Base-by-base conservation (phyloP, 2,888 invertebrate species). In the Scaptomyza tumidula region DNA sequence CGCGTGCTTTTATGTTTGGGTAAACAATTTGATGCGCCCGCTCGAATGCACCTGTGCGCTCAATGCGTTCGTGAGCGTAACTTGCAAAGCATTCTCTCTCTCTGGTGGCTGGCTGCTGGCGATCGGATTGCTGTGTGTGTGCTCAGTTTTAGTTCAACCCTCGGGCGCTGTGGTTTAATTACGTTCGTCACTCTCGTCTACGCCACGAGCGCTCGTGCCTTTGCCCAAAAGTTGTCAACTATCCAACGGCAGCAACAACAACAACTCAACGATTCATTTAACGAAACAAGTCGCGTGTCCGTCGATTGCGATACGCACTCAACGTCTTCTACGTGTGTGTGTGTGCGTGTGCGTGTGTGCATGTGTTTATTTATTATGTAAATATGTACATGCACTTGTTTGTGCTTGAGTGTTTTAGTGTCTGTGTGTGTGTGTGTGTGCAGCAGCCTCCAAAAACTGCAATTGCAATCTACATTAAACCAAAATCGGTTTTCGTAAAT, bases 201-300 rank as follows among this genome's bases (percentile, higher is more conserved):
- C 44, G 45, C 16, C 33, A 58, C 53, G 46, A 48, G 63, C 78
- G 77, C 56, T 52, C 50, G 19, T 13, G 61, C 50, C 55, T 61
- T 65, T 75, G 86, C 83, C 67, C 75, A 88, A 86, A 72, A 86
- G 81, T 84, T 83, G 81, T 86, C 83, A 88, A 86, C 86, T 69
- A 54, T 82, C 59, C 73, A 84, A 68, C 60, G 50, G 16, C 53
- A 59, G 61, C 10, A 60, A 60, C 24, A 56, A 57, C 43, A 45
- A 45, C 9, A 48, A 49, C 33, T 64, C 60, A 67, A 61, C 76
- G 69, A 82, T 13, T 70, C 53, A 68, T 63, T 85, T 78, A 82
- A 82, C 74, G 72, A 88, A 84, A 84, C 85, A 46, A 88, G 81
- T 86, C 87, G 85, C 87, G 87, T 87, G 82, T 85, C 75, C 31